Conservation (phyloP, 2,797 vertebrate species). For the Tapera naevia region DNA sequence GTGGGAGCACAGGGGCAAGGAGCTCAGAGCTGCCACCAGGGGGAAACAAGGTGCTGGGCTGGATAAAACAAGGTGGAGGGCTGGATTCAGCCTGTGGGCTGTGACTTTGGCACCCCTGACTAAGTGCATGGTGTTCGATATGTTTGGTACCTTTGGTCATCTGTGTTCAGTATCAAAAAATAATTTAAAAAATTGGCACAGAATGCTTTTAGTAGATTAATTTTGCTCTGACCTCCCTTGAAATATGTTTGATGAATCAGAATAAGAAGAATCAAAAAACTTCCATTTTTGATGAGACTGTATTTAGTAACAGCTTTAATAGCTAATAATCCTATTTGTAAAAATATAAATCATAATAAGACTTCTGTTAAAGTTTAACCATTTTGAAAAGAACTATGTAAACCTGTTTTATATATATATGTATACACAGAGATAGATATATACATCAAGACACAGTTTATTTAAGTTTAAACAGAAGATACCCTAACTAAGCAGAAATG, state of each 20-base stretch:
- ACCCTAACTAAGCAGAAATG: neutral
- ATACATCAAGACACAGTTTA: neutral
- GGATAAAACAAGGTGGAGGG: no score
- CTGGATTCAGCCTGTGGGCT: no score
- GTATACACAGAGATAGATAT: accelerated
- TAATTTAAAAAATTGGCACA: neutral
- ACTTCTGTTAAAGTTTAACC: neutral
- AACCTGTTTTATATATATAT: neutral
- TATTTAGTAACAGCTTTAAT: neutral
- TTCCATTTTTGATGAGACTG: neutral
- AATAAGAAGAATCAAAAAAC: neutral
- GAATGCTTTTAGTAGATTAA: neutral
- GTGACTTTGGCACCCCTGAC: neutral
- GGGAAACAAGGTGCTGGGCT: no score
- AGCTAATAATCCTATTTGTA: neutral
- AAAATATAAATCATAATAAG: neutral
- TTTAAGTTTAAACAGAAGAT: neutral
- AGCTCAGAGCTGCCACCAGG: no score
- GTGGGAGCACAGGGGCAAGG: no score
- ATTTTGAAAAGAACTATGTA: neutral
- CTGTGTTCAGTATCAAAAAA: neutral
- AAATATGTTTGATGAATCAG: neutral
- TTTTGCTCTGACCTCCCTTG: neutral
- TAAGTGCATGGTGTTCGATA: neutral
- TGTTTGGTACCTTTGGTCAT: neutral